phyloP scores from a whole-genome alignment of 2,888 invertebrate species.

The Corbicula japonica region DNA sequence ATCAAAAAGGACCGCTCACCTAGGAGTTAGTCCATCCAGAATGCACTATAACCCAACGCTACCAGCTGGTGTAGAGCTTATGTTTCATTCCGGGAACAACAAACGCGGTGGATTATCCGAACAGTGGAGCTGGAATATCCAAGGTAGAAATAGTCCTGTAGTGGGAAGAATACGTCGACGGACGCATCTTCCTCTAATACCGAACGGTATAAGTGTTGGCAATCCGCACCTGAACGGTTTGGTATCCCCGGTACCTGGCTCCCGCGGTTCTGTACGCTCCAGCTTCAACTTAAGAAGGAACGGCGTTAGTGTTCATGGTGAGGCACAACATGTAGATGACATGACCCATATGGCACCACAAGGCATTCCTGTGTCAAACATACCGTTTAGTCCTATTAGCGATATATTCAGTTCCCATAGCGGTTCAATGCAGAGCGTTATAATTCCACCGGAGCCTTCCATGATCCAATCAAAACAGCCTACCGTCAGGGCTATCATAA shows the following conservation, averaged over 20 bases:
- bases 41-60: too few species aligned
- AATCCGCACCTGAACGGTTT: slow-evolving; percentile 25
- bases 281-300: slow-evolving; percentile 18
- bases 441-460: too few species aligned
- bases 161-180: neutral
- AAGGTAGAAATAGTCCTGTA: too few species aligned
- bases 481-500: neutral
- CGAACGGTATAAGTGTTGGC: slow-evolving; percentile 2
- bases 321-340: too few species aligned
- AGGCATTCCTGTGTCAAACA: neutral
- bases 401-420: neutral
- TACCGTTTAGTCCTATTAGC: neutral
- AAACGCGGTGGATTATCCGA: too few species aligned
- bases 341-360: neutral
- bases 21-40: too few species aligned
- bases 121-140: neutral
- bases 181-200: neutral
- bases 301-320: too few species aligned
- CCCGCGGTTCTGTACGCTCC: slow-evolving; percentile 5
- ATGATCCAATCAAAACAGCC: neutral
- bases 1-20: too few species aligned
- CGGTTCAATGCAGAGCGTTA: too few species aligned
- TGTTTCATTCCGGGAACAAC: too few species aligned
- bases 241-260: neutral
- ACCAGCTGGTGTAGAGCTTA: too few species aligned